Evolutionary conservation across 2,797 vertebrate species (phyloP).

Genomic region (Adrianichthys oophorus): DNA sequence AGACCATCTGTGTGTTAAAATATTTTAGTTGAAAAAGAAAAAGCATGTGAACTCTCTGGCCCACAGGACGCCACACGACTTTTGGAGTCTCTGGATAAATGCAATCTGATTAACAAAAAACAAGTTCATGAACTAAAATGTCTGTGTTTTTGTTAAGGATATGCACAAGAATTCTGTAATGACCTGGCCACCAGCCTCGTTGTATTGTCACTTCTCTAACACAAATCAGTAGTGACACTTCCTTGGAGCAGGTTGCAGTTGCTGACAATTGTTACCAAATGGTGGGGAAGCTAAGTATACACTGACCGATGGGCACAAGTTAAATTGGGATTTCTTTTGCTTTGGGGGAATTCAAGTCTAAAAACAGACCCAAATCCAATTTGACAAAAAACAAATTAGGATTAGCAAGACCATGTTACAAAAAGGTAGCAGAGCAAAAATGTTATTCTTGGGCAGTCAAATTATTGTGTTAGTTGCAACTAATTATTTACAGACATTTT

Average conservation of each 20-base stretch:
- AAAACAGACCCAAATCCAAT: no score
- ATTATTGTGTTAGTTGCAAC: no score
- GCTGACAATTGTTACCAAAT: constrained; percentile 49
- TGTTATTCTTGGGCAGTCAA: no score
- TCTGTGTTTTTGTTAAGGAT: constrained; percentile 9
- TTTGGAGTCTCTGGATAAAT: no score
- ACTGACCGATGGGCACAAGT: constrained; percentile 43
- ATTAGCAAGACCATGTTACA: no score
- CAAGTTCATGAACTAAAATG: constrained; percentile 4
- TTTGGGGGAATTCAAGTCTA: no score
- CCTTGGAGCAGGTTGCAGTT: constrained; percentile 60
- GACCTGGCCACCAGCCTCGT: constrained; percentile 34
- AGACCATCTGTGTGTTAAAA: constrained; percentile 61
- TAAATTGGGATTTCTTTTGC: neutral
- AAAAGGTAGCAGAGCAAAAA: no score
- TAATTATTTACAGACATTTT: no score
- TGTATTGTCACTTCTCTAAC: constrained; percentile 50
- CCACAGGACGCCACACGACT: neutral
- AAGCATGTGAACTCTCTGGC: constrained; percentile 54
- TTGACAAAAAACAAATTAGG: no score
- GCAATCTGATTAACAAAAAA: constrained; percentile 3
- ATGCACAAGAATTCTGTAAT: neutral
- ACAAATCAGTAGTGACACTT: constrained; percentile 69
- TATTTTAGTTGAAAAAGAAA: constrained; percentile 72
- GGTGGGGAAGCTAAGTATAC: constrained; percentile 41